Percentiles rank a stretch among this genome's conserved stretches.
Evolutionary conservation across 2,113 vertebrate genomes (phyloP).

Genomic region (Rhodinocichla rosea): DNA sequence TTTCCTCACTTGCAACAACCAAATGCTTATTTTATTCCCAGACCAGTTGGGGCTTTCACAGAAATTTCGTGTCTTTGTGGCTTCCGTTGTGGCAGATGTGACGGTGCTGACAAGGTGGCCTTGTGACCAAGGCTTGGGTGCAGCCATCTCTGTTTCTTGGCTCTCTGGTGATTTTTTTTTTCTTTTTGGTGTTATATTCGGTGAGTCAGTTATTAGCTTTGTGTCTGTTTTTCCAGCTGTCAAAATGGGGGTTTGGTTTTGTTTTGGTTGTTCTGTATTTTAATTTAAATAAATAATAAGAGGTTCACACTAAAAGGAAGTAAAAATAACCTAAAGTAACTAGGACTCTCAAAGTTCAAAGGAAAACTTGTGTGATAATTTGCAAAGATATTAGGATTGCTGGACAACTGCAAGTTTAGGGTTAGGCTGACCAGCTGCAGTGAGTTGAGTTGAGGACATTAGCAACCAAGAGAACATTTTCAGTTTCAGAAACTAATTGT

Average conservation of each 20-base stretch:
- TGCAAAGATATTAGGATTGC: background rate
- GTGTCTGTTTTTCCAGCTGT: background rate
- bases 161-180: background rate
- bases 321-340: background rate
- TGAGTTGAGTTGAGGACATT: background rate
- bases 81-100: background rate
- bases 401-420: background rate
- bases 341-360: background rate
- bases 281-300: background rate
- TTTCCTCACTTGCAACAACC: background rate
- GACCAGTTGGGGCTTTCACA: background rate
- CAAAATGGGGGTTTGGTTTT: background rate
- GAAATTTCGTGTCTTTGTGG: background rate
- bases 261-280: background rate
- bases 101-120: background rate
- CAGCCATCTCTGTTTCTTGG: accelerated
- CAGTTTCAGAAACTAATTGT: background rate
- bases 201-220: background rate
- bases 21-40: background rate
- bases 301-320: background rate
- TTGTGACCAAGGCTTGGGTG: background rate
- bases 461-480: background rate
- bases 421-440: background rate
- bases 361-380: background rate
- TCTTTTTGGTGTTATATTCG: background rate